A percentile compares a stretch with the other conserved stretches of the same genome.
These are phyloP conservation scores for Latrodectus hesperus DNA, from an alignment of 2,888 invertebrate genomes.

Conservation along the genomic window DNA sequence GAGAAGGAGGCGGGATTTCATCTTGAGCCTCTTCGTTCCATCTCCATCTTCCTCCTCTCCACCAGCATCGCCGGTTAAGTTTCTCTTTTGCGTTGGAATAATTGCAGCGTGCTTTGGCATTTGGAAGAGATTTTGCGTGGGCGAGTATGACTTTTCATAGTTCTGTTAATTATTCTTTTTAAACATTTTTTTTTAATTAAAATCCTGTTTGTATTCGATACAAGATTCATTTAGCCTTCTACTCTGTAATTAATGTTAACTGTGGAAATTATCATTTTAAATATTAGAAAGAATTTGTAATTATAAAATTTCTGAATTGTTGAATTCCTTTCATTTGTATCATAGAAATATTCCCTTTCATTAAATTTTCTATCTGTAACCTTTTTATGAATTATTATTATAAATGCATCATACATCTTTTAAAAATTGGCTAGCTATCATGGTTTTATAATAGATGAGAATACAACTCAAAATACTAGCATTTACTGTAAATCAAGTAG, in stretches of 20 bases:
- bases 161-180: background rate
- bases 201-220: background rate
- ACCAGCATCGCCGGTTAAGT: conserved; percentile 3
- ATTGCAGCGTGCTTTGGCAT: background rate
- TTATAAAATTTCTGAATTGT: no score
- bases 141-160: background rate
- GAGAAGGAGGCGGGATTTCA: conserved; percentile 35
- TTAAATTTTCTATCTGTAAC: no score
- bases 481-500: no score
- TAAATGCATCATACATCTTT: no score
- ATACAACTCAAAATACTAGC: no score
- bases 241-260: background rate
- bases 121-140: background rate
- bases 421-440: no score
- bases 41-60: conserved; percentile 39
- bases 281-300: no score
- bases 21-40: conserved; percentile 61
- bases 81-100: background rate
- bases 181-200: background rate
- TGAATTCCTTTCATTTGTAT: no score
- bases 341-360: no score
- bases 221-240: background rate
- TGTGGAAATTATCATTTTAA: no score
- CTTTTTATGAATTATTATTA: no score
- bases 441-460: no score